phyloP scores from a whole-genome alignment of 2,888 invertebrate genomes.

The Lepas anatifera region DNA sequence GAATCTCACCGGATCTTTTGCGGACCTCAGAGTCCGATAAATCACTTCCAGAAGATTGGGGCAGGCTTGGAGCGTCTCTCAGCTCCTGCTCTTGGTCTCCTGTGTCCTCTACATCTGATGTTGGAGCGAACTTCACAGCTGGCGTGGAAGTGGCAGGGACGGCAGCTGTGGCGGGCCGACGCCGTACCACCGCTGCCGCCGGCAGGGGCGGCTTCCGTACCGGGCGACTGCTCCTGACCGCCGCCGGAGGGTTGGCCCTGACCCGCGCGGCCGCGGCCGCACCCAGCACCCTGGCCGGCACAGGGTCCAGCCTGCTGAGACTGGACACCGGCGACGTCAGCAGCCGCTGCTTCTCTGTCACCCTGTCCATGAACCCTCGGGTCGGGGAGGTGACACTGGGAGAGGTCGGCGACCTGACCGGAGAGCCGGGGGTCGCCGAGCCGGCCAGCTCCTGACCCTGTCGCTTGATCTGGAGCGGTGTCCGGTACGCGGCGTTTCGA shows the following conservation, averaged over 20 bases:
- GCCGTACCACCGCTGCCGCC: neutral
- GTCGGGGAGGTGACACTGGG: slow-evolving; percentile 69
- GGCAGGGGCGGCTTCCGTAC: neutral
- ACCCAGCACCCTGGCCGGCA: no score
- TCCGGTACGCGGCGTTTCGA: slow-evolving; percentile 70
- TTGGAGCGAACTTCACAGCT: no score
- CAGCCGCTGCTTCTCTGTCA: slow-evolving; percentile 46
- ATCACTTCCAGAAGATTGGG: no score
- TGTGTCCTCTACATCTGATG: no score
- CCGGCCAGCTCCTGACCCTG: slow-evolving; percentile 66
- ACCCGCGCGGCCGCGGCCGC: neutral
- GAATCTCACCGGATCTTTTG: no score
- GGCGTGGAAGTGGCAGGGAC: no score
- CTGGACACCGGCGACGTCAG: slow-evolving; percentile 13
- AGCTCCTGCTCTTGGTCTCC: no score
- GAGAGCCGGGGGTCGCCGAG: slow-evolving; percentile 19
- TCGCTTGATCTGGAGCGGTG: slow-evolving; percentile 73
- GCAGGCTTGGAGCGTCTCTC: no score
- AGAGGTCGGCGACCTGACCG: slow-evolving; percentile 24
- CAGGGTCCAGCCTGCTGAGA: neutral
- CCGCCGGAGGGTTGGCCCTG: neutral
- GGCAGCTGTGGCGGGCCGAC: neutral
- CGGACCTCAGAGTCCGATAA: no score
- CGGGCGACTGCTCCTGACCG: neutral
- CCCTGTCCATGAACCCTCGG: slow-evolving; percentile 68